These are phyloP conservation scores for Brachypodius melanocephalos DNA, from an alignment of 2,113 vertebrate species.

Conservation along the genomic window DNA sequence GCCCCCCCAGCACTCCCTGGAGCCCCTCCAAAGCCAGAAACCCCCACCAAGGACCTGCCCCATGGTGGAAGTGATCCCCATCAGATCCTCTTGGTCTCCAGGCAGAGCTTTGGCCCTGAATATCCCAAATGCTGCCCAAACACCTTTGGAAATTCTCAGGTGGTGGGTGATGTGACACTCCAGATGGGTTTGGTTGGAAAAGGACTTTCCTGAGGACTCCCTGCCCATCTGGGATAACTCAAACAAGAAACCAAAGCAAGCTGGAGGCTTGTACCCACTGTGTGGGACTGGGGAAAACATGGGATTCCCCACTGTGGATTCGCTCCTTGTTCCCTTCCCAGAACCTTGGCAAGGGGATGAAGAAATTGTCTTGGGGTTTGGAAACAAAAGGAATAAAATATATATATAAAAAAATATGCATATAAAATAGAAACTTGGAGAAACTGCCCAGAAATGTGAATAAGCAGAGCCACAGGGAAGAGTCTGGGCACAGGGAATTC, in stretches of 20 bases:
- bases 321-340: background rate
- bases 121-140: background rate
- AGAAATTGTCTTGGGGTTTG: background rate
- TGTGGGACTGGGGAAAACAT: background rate
- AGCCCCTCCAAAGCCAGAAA: background rate
- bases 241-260: background rate
- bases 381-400: background rate
- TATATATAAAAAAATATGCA: background rate
- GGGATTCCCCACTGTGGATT: background rate
- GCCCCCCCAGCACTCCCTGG: background rate
- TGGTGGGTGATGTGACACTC: background rate
- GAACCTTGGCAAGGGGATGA: background rate
- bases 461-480: background rate
- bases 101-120: background rate
- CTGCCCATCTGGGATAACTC: accelerated
- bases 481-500: background rate
- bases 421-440: background rate
- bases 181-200: background rate
- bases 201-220: background rate
- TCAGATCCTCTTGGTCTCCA: accelerated
- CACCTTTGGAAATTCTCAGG: background rate
- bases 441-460: background rate
- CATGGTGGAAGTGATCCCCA: background rate
- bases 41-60: background rate
- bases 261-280: too few species aligned